Evolutionary conservation across 2,797 vertebrate genomes (phyloP).

Genomic region (Nannoperca obscura): DNA sequence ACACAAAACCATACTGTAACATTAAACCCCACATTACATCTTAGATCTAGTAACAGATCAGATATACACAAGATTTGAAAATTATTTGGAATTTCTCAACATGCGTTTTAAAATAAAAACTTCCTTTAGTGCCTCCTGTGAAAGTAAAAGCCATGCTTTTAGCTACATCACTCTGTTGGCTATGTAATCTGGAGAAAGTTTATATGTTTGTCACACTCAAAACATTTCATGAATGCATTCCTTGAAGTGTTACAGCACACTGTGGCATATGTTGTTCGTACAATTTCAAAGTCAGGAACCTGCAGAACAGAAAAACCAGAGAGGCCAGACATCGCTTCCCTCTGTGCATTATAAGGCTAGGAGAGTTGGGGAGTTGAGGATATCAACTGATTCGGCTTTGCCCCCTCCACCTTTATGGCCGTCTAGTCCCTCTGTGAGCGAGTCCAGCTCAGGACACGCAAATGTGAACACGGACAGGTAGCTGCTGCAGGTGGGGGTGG

Average conservation of each 20-base stretch:
- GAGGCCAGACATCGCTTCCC: slow-evolving; percentile 55
- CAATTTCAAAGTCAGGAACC: slow-evolving; percentile 68
- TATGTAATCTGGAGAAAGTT: slow-evolving; percentile 88
- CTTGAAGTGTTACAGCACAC: slow-evolving; percentile 76
- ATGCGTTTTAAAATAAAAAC: slow-evolving; percentile 93
- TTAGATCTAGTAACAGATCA: slow-evolving; percentile 93
- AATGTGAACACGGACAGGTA: slow-evolving; percentile 97
- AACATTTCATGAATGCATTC: slow-evolving; percentile 73
- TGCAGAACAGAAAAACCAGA: slow-evolving; percentile 61
- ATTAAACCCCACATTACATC: slow-evolving; percentile 90
- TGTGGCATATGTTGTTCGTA: slow-evolving; percentile 69
- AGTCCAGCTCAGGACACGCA: slow-evolving; percentile 93
- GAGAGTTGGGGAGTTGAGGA: slow-evolving; percentile 97
- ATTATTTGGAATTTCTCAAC: slow-evolving; percentile 89
- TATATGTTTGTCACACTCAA: slow-evolving; percentile 73
- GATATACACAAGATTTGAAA: slow-evolving; percentile 89
- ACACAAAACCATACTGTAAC: slow-evolving; percentile 91
- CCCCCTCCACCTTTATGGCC: slow-evolving; percentile 90
- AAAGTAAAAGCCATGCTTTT: slow-evolving; percentile 94
- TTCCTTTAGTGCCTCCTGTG: slow-evolving; percentile 83
- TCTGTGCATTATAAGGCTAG: slow-evolving; percentile 91
- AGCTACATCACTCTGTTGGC: slow-evolving; percentile 89
- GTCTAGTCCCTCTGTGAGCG: slow-evolving; percentile 91
- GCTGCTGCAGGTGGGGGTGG: slow-evolving; percentile 93
- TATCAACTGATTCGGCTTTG: slow-evolving; percentile 93